Conservation (phyloP, 2,888 invertebrate genomes). For the Agrenia bidenticulata region DNA sequence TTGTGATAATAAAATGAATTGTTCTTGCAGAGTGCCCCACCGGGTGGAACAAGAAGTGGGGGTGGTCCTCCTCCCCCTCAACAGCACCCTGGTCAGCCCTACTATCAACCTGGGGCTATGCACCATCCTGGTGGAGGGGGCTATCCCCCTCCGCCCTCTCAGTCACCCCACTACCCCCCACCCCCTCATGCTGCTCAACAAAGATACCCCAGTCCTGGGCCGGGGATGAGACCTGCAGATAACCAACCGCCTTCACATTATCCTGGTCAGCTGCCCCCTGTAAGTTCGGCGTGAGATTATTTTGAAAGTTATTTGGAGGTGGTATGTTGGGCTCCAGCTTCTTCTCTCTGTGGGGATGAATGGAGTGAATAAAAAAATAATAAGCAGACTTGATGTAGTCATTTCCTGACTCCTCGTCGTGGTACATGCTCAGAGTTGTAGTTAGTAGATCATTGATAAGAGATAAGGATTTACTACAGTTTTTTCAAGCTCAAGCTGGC, state of each 20-base stretch:
- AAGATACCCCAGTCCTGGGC: conserved; percentile 47
- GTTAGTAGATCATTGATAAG: too few species aligned
- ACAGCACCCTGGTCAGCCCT: conserved; percentile 36
- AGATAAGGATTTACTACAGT: too few species aligned
- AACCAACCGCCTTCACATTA: conserved; percentile 45
- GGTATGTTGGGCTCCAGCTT: too few species aligned
- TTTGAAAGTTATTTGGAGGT: too few species aligned
- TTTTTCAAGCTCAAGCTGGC: too few species aligned
- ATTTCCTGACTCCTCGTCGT: too few species aligned
- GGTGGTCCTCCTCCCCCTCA: conserved; percentile 16
- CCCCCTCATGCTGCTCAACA: conserved; percentile 49
- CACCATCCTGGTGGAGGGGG: conserved; percentile 32
- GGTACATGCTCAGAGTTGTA: too few species aligned
- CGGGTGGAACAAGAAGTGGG: conserved; percentile 33
- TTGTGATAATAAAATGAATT: too few species aligned
- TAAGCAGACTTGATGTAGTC: too few species aligned
- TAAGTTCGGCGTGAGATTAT: too few species aligned
- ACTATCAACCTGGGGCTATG: conserved; percentile 34
- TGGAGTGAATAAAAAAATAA: too few species aligned
- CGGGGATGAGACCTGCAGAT: conserved; percentile 49
- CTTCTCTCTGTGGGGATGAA: too few species aligned
- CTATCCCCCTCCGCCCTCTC: conserved; percentile 48
- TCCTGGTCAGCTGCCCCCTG: conserved; percentile 47
- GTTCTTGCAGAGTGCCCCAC: conserved; percentile 40
- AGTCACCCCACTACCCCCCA: conserved; percentile 52